These are phyloP conservation scores for Odiellus spinosus DNA, from an alignment of 2,888 invertebrate genomes.

Conservation along the genomic window DNA sequence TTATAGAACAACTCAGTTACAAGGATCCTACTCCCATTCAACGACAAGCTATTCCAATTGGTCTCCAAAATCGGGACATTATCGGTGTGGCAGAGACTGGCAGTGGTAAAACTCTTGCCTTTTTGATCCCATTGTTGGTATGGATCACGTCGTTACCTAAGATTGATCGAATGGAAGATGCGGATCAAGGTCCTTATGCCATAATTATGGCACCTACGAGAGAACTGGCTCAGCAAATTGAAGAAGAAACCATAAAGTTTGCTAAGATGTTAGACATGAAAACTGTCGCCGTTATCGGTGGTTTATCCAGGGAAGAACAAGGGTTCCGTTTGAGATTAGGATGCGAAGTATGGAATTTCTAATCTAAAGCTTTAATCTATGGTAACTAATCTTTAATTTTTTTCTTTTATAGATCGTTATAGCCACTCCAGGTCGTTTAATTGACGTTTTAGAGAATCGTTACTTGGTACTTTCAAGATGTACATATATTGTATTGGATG, in stretches of 20 bases:
- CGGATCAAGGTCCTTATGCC: conserved; percentile 77
- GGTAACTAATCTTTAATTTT: not conserved
- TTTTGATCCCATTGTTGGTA: conserved; percentile 84
- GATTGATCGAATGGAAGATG: conserved; percentile 46
- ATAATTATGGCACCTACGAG: conserved; percentile 98
- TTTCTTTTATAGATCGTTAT: conserved; percentile 61
- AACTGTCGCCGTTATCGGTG: conserved; percentile 93
- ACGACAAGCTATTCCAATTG: conserved; percentile 97
- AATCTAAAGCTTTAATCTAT: not conserved
- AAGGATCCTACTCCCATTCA: conserved; percentile 99
- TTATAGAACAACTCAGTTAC: conserved; percentile 86
- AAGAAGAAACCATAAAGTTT: conserved; percentile 96
- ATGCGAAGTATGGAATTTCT: conserved; percentile 54
- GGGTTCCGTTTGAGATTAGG: conserved; percentile 90
- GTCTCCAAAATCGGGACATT: conserved; percentile 56
- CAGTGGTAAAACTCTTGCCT: conserved; percentile 95
- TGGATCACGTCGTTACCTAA: conserved; percentile 98
- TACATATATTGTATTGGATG: conserved; percentile 73
- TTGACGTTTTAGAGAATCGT: conserved; percentile 94
- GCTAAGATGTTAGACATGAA: conserved; percentile 80
- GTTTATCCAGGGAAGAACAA: conserved; percentile 81
- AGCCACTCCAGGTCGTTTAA: conserved; percentile 96
- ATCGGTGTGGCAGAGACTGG: conserved; percentile 99
- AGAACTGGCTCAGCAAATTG: conserved; percentile 97
- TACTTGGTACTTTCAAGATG: conserved; percentile 93